Conservation (phyloP, 2,113 vertebrate genomes). For the Plotosus lineatus region DNA sequence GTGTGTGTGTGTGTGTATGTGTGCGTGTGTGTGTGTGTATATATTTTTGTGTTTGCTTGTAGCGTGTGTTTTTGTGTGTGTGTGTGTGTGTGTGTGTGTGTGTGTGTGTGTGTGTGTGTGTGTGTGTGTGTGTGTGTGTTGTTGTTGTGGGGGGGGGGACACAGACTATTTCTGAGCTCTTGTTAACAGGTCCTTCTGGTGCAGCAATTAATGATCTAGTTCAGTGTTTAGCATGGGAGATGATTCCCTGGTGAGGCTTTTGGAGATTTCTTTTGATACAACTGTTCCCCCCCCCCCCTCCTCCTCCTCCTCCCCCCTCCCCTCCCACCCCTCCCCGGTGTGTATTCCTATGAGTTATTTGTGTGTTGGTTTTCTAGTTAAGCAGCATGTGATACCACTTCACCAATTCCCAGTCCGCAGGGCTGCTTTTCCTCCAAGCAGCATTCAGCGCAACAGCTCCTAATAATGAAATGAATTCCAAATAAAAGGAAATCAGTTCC, state of each 20-base stretch:
- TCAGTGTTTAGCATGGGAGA: conserved; percentile 75
- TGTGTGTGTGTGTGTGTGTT: too few relatives aligned
- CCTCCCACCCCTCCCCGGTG: conserved; percentile 13
- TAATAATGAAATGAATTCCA: conserved; percentile 59
- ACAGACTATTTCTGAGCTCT: conserved; percentile 65
- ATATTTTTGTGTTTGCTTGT: too few relatives aligned
- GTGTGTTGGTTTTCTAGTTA: conserved; percentile 71
- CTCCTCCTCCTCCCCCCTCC: neutral
- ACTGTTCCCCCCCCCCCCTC: neutral
- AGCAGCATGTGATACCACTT: conserved; percentile 69
- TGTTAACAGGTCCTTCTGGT: conserved; percentile 76
- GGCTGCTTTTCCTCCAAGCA: conserved; percentile 65
- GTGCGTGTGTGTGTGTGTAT: too few relatives aligned
- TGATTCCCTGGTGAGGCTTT: conserved; percentile 63
- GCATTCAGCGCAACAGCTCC: conserved; percentile 60
- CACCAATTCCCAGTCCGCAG: conserved; percentile 71
- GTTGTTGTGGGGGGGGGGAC: too few relatives aligned
- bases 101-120: too few relatives aligned
- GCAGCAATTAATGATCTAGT: conserved; percentile 75
- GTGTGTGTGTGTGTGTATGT: too few relatives aligned
- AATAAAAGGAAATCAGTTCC: conserved; percentile 56
- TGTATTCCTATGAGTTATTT: conserved; percentile 72
- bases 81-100: too few relatives aligned
- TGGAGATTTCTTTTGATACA: conserved; percentile 75
- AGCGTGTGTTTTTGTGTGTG: too few relatives aligned